Percentiles rank a stretch among this genome's conserved stretches.
phyloP scores from a whole-genome alignment of 64 coral and sea anemone species.

The Porites lutea region DNA sequence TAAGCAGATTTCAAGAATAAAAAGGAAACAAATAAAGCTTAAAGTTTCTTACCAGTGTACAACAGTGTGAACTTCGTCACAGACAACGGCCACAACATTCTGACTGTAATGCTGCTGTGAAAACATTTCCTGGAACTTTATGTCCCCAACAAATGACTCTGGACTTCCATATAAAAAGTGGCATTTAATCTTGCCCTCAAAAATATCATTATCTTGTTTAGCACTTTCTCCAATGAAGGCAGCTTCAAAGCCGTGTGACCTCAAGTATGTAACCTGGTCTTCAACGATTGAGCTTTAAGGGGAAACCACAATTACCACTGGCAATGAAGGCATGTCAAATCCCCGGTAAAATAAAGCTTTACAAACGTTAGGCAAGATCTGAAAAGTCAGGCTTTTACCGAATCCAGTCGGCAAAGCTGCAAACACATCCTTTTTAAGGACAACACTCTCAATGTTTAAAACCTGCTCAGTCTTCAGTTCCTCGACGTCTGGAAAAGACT shows the following conservation, averaged over 20 bases:
- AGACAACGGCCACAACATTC: neutral
- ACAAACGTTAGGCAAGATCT: neutral
- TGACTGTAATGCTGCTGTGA: neutral
- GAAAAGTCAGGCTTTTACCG: slow-evolving; percentile 21
- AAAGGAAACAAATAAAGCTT: neutral
- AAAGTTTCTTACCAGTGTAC: neutral
- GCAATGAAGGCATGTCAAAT: neutral
- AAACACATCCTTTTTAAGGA: neutral
- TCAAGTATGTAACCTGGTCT: slow-evolving; percentile 12
- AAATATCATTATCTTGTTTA: neutral
- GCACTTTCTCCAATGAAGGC: slow-evolving; percentile 28
- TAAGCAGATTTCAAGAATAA: neutral
- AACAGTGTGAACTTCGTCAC: slow-evolving; percentile 17
- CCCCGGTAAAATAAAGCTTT: neutral
- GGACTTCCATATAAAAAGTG: slow-evolving; percentile 19
- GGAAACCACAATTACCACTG: neutral
- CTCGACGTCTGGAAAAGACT: neutral
- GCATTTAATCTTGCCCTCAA: neutral
- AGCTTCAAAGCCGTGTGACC: slow-evolving; percentile 3
- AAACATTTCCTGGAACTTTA: slow-evolving; percentile 7
- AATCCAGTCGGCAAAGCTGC: neutral
- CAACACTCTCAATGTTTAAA: neutral
- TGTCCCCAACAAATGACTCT: slow-evolving; percentile 11
- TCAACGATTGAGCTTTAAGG: neutral
- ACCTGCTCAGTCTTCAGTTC: neutral